Evolutionary conservation across 2,113 vertebrate species (phyloP), one percentile per base, ranked within the genome.

Genomic region (Hippoglossus stenolepis): DNA sequence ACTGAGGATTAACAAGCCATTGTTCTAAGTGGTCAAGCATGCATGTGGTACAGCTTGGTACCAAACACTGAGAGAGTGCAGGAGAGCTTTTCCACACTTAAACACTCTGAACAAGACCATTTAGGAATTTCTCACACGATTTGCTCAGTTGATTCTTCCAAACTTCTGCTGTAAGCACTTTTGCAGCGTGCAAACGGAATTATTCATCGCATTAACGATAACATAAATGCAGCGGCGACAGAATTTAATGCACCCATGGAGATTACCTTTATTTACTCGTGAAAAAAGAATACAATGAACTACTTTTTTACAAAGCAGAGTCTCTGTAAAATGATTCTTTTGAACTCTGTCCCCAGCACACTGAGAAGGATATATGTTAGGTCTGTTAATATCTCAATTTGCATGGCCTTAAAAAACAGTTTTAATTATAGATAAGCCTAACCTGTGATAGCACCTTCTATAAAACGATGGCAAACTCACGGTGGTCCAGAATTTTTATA

Each of bases 351-450:
- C 66, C 68, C 71, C 65, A 57, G 58, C 87, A 78, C 83, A 80
- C 60, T 64, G 85, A 73, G 85, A 91, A 80, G 74, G 86, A 83
- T 90, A 79, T 91, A 80, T 89, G 87, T 93, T 90, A 75, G 77
- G 79, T 87, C 86, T 91, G 85, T 78, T 89, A 89, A 92, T 90
- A 87, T 85, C 80, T 84, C 84, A 87, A 90, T 93, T 90, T 92
- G 80, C 87, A 90, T 88, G 87, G 87, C 82, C 87, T 83, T 89
- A 91, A 90, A 93, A 91, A 89, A 88, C 80, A 84, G 84, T 91
- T 93, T 91, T 93, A 93, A 94, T 92, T 92, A 91, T 91, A 93
- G 90, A 94, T 93, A 93, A 93, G 81, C 68, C 78, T 69, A 79
- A 89, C 85, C 80, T 89, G 79, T 74, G 86, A 86, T 89, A 86